phyloP scores from a whole-genome alignment of 2,113 vertebrate genomes.

The Brachypodius melanocephalos region DNA sequence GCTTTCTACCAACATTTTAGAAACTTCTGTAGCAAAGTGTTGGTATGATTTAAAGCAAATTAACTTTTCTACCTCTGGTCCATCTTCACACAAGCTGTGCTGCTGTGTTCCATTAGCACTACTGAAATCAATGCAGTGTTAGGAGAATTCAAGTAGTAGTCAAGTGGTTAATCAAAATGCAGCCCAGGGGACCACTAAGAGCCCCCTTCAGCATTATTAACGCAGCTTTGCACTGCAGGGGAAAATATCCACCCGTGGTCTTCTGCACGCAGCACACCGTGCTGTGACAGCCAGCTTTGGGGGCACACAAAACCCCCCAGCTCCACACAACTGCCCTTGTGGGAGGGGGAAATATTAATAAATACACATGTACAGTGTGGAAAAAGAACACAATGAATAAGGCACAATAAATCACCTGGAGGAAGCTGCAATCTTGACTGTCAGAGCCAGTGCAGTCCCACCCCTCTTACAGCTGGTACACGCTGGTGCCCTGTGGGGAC shows the following conservation, averaged over 20 bases:
- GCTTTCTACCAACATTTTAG: conserved; percentile 4
- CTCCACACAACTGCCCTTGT: background rate
- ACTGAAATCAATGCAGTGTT: conserved; percentile 44
- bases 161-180: conserved; percentile 48
- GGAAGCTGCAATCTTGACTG: background rate
- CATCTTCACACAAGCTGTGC: conserved; percentile 31
- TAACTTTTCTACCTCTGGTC: conserved; percentile 16
- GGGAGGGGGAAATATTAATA: background rate
- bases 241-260: background rate
- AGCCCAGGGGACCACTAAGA: conserved; percentile 32
- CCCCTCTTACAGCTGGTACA: background rate
- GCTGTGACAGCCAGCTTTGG: background rate
- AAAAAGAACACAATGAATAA: background rate
- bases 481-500: background rate
- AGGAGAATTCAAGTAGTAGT: conserved; percentile 37
- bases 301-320: background rate
- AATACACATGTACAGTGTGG: too few species aligned
- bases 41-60: conserved; percentile 33
- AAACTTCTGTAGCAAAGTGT: background rate
- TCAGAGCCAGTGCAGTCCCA: background rate
- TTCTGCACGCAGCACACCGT: background rate
- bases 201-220: conserved; percentile 19
- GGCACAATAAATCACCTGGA: background rate
- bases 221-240: background rate
- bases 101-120: conserved; percentile 26